Conservation (phyloP, 2,113 vertebrate genomes). For the Anhinga rufa region DNA sequence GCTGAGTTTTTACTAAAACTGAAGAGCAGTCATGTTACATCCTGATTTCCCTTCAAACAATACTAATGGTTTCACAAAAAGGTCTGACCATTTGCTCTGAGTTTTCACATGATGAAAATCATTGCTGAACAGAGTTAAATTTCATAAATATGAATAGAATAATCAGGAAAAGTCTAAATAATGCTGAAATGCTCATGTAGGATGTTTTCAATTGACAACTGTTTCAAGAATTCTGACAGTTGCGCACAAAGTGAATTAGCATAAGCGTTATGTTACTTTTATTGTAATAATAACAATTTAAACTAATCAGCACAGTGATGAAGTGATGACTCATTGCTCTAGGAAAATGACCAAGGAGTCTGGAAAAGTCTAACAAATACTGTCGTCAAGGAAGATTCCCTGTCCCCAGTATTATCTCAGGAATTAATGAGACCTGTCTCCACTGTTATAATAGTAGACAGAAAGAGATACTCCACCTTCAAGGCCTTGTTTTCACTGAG, state of each 20-base stretch:
- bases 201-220: background rate
- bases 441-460: background rate
- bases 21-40: background rate
- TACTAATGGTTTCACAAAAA: background rate
- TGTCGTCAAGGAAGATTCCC: background rate
- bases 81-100: background rate
- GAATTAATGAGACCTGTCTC: background rate
- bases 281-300: background rate
- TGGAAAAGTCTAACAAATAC: background rate
- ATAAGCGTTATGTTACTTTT: background rate
- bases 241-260: background rate
- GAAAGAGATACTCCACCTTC: background rate
- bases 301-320: background rate
- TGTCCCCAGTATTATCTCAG: background rate
- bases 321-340: slow-evolving; percentile 2
- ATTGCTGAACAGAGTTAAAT: background rate
- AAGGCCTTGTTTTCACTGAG: background rate
- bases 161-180: background rate
- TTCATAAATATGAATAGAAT: background rate
- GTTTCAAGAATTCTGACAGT: background rate
- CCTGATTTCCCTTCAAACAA: background rate
- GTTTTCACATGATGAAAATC: background rate
- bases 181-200: background rate
- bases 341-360: slow-evolving; percentile 13
- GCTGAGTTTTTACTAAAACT: background rate